Conservation (phyloP, 2,113 vertebrate genomes). For the Aepyceros melampus region DNA sequence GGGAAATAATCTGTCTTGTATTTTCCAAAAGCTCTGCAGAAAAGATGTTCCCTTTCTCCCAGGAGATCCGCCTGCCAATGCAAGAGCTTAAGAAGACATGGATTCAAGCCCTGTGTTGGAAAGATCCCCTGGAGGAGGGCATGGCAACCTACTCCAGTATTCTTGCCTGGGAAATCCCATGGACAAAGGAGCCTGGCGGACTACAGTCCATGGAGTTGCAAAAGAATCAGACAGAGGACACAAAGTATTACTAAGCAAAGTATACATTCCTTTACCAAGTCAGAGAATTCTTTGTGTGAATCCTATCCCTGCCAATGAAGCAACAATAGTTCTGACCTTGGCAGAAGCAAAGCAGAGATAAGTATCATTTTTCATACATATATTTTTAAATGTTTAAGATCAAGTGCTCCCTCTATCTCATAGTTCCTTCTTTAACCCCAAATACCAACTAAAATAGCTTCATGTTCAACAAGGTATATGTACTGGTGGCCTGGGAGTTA, state of each 20-base stretch:
- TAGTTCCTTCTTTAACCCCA: not conserved
- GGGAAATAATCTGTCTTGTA: not conserved
- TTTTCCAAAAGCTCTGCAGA: not conserved
- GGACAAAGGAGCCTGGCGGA: not conserved
- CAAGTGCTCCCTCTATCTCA: not conserved
- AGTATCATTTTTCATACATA: not conserved
- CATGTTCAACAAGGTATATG: not conserved
- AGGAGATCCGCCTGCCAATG: not conserved
- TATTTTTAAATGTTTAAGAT: not conserved
- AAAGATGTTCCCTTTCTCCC: not conserved
- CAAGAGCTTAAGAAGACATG: not conserved
- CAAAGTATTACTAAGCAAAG: not conserved
- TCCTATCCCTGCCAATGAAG: not conserved
- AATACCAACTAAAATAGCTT: not conserved
- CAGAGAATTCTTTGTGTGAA: not conserved
- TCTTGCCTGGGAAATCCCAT: not conserved
- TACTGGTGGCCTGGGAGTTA: not conserved
- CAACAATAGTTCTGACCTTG: not conserved
- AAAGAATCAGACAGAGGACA: not conserved
- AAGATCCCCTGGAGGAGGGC: not conserved
- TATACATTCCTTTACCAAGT: not conserved
- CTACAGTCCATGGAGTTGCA: not conserved
- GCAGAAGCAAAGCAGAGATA: not conserved
- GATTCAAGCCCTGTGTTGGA: not conserved
- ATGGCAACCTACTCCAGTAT: not conserved